Base-by-base conservation (phyloP, 2,888 invertebrate species). In the Sclerodermus sp. region DNA sequence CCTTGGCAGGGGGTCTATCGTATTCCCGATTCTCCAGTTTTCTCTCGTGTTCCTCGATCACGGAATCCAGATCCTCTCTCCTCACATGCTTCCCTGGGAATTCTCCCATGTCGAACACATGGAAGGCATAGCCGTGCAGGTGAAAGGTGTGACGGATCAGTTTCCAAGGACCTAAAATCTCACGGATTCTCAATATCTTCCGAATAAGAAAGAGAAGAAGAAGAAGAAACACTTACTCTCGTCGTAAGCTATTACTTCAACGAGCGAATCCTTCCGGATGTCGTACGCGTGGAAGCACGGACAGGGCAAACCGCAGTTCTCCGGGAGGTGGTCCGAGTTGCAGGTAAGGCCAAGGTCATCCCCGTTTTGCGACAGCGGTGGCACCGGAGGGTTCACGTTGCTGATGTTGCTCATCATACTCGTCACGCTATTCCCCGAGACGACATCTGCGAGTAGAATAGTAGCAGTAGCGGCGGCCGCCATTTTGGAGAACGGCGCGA, bases 241-340 rank as follows among this genome's bases (percentile, higher is more conserved):
- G 50, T 81, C 81, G 16, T 78, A 71, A 9, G 81, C 46, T 1
- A 81, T 60, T 1, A 81, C 45, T 54, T 81, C 81, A 6, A 80
- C 77, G 0, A 77, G 54, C 31, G 74, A 71, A 2, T 68, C 64
- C 6, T 71, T 58, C 3, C 51, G 49, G 1, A 76, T 65, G 17
- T 67, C 49, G 15, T 78, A 60, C 3, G 71, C 53, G 47, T 78
- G 73, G 0, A 76, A 58, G 57, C 81, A 81, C 32, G 71, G 67
- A 58, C 81, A 81, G 10, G 34, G 34, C 4, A 12, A 12, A 4
- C 10, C 13, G 13, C 34, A 34, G 34, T 34, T 4, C 10, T 34
- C 10, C 3, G 34, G 34, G 6, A 34, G 4, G 4, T 12, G 3
- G 2, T 4, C 13, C 4, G 13, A 12, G 12, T 34, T 34, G 13